These are phyloP conservation scores for Sphenopsis melanotis DNA, from an alignment of 2,797 vertebrate genomes.

Conservation along the genomic window DNA sequence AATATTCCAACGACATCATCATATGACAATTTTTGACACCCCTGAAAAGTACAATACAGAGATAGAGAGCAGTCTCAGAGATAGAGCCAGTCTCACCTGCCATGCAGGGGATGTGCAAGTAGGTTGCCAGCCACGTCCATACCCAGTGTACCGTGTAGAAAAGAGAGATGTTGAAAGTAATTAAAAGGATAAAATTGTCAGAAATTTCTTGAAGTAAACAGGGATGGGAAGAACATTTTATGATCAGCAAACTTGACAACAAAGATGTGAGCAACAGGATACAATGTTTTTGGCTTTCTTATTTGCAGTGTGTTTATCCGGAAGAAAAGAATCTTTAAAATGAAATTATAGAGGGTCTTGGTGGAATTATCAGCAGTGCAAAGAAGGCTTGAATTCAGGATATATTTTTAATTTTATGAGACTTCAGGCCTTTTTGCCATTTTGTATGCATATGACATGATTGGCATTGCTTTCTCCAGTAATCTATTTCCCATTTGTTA, in stretches of 20 bases:
- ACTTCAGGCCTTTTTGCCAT: not conserved
- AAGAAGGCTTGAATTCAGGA: not conserved
- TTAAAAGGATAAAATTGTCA: not conserved
- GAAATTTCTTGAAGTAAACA: not conserved
- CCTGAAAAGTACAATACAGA: not conserved
- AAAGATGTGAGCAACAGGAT: not conserved
- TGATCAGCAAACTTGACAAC: not conserved
- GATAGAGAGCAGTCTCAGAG: not conserved
- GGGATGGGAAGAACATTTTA: not conserved
- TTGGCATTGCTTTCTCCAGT: not conserved
- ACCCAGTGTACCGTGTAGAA: not conserved
- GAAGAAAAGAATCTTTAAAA: not conserved
- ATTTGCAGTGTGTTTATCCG: rapidly evolving
- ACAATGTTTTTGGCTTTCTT: not conserved
- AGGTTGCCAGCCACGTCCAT: not conserved
- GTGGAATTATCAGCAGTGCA: not conserved
- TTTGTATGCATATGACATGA: not conserved
- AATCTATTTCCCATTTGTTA: not conserved
- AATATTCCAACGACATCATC: not conserved
- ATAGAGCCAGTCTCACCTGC: not conserved
- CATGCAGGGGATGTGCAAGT: not conserved
- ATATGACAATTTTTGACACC: not conserved
- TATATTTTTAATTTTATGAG: not conserved
- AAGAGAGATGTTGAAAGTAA: not conserved
- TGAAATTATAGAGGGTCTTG: not conserved